Conservation (phyloP, 2,888 invertebrate genomes). For the Physocephala rufipes region DNA sequence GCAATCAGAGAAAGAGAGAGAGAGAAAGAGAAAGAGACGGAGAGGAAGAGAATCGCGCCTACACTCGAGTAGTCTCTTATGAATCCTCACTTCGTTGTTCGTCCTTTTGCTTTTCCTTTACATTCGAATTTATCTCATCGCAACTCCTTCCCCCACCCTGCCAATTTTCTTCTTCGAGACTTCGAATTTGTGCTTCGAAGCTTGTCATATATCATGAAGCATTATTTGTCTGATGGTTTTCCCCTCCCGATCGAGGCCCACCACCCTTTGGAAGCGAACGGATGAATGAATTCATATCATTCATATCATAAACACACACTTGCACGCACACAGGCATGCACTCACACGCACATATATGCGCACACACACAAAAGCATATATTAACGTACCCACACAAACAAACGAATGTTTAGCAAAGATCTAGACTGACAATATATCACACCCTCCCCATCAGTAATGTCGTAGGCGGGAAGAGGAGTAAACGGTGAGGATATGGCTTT, state of each 20-base stretch:
- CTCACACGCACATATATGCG: not conserved
- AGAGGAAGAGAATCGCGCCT: no score
- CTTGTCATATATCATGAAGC: conserved; percentile 19
- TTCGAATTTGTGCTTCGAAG: not conserved
- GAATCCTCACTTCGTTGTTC: not conserved
- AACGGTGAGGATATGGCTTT: not conserved
- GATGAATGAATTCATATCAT: not conserved
- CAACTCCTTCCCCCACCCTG: not conserved
- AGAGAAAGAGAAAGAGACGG: no score
- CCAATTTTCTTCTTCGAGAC: no score
- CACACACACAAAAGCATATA: not conserved
- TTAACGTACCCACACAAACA: no score
- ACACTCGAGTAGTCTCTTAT: not conserved
- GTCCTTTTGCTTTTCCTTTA: not conserved
- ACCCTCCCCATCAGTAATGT: not conserved
- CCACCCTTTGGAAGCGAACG: conserved; percentile 16
- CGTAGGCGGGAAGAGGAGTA: no score
- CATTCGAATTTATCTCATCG: not conserved
- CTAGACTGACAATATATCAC: not conserved
- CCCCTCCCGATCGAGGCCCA: not conserved
- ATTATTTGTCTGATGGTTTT: not conserved
- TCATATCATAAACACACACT: not conserved
- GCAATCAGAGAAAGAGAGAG: conserved; percentile 48
- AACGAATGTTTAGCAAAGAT: no score
- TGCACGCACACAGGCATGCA: conserved; percentile 4